A percentile compares a stretch with the other conserved stretches of the same genome.
phyloP scores from a whole-genome alignment of 2,113 vertebrate species.

The Cyprinodon tularosa region DNA sequence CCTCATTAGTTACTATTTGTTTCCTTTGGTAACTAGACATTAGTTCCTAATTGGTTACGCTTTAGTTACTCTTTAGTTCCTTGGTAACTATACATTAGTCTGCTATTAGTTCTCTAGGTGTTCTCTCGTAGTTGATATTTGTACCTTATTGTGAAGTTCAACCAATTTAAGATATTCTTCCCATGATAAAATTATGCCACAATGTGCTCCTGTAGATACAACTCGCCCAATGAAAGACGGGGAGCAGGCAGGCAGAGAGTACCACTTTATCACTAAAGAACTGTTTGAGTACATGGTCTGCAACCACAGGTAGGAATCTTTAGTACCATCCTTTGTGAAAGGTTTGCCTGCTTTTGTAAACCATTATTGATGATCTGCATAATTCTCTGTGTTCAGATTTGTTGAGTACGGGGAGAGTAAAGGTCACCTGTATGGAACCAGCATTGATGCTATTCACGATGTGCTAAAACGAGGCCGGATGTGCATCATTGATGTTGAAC shows the following conservation, averaged over 20 bases:
- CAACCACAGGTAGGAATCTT: constrained; percentile 82
- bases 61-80: no score
- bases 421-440: constrained; percentile 90
- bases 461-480: constrained; percentile 85
- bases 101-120: no score
- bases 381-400: constrained; percentile 77
- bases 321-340: background rate
- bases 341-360: background rate
- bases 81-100: no score
- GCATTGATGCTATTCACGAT: constrained; percentile 82
- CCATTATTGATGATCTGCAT: background rate
- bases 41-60: no score
- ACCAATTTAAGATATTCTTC: no score
- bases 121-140: no score
- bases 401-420: constrained; percentile 88
- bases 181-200: background rate
- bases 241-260: constrained; percentile 88
- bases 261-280: constrained; percentile 90
- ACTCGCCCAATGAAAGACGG: constrained; percentile 87
- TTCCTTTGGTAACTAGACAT: no score
- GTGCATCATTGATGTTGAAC: constrained; percentile 89
- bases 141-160: no score
- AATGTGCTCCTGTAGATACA: constrained; percentile 80
- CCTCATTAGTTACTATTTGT: no score
- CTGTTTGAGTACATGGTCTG: constrained; percentile 90